Base-by-base conservation (phyloP, 2,797 vertebrate genomes). In the Enteromius treurensis region DNA sequence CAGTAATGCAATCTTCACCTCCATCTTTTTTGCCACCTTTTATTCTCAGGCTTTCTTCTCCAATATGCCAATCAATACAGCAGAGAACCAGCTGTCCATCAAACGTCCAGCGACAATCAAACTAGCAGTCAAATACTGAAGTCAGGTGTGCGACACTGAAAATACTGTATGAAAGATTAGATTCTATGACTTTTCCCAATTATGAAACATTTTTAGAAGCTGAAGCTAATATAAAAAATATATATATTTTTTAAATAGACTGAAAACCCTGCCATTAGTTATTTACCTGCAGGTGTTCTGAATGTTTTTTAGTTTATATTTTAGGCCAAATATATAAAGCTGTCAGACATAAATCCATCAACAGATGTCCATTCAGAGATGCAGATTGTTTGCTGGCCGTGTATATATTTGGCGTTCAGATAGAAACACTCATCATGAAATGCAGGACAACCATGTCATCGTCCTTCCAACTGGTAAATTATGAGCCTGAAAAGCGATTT, bases 81-180 rank as follows among this genome's bases (percentile, higher is more conserved):
- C 82, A 58, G 82, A 68, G 79, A 74, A 86, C 68, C 29, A 40
- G 76, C 85, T 77, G 86, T 88, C 90, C 58, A 80, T 89, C 90
- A 90, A 82, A 87, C 68, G 86, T 71, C 83, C 86, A 88, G 90
- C 82, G 80, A 88, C 78, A 83, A 86, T 87, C 87, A 87, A 90
- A 90, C 88, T 87, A 88, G 88, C 88, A 83, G 88, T 82, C 29
- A 51, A 88, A 82, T 84, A 81, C 76, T 84, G 47, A 88, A 79
- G 83, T 51, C 79, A 51, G 90, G 93, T 89, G 88, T 84, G 65
- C 90, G 86, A 91, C 87, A 91, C 87, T 91, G 88, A 93, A 92
- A 92, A 92, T 90, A 91, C 49, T 37, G 88, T 85, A 83, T 85
- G 80, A 87, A 89, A 86, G 89, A 90, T 91, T 87, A 79, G 23